These are phyloP conservation scores for Chaetogeoica ovagalla DNA, from an alignment of 2,888 invertebrate species.

Conservation along the genomic window DNA sequence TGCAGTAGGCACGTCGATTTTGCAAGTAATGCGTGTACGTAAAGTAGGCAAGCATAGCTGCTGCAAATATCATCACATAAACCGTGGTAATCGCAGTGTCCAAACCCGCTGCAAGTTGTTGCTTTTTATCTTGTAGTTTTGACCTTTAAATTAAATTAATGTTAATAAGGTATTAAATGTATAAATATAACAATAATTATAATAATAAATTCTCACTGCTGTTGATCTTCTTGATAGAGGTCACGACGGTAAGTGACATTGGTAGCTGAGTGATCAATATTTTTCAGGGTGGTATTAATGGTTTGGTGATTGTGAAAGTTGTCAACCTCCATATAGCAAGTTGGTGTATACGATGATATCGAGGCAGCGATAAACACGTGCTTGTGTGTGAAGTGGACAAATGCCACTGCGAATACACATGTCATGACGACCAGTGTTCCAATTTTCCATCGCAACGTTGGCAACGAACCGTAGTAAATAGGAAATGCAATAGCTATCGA, in stretches of 20 bases:
- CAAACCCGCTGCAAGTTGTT: background rate
- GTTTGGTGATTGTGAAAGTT: background rate
- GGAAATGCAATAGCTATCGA: slow-evolving; percentile 67
- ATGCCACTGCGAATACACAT: slow-evolving; percentile 24
- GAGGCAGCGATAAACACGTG: slow-evolving; percentile 33
- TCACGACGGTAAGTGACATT: background rate
- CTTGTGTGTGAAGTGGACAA: slow-evolving; percentile 36
- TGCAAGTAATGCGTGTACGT: slow-evolving; percentile 8
- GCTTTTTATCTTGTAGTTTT: slow-evolving; percentile 1
- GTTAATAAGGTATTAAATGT: background rate
- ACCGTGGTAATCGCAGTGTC: slow-evolving; percentile 12
- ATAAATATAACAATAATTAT: background rate
- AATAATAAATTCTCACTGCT: background rate
- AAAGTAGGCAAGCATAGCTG: slow-evolving; percentile 1
- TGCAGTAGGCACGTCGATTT: slow-evolving; percentile 3
- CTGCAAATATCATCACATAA: slow-evolving; percentile 20
- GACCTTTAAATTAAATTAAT: background rate
- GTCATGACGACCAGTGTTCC: slow-evolving; percentile 58
- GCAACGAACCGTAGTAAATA: slow-evolving; percentile 61
- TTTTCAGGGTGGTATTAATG: background rate
- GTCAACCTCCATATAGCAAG: background rate
- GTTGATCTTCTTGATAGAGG: background rate
- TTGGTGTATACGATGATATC: background rate
- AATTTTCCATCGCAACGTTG: slow-evolving; percentile 79
- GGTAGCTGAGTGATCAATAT: background rate